Base-by-base conservation (phyloP, 2,888 invertebrate species). In the Dioctria rufipes region DNA sequence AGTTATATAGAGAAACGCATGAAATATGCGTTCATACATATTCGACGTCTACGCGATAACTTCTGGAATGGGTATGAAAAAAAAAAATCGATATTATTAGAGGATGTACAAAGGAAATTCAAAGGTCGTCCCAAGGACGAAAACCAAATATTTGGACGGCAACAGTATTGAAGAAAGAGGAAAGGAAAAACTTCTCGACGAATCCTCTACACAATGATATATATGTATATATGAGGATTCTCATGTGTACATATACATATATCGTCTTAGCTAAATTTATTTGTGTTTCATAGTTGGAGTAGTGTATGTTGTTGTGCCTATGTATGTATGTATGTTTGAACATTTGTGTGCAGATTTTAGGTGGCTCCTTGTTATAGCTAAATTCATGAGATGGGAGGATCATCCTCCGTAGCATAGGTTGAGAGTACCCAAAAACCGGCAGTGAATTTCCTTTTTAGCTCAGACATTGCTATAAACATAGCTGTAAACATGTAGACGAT, bases 61-160 rank as follows among this genome's bases (percentile, higher is more conserved):
- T 25, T 73, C 40, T 42, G 42, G 58, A 13, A 42, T 40, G 73
- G 60, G 73, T 51, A 39, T 0, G 54, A 42, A 73, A 25, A 25
- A 25, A n/a, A 25, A 25, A 73, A 73, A 73, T 73, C 73, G 42
- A 73, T 73, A 42, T 60, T 73, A 73, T 73, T 73, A 73, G 51
- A 54, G 40, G 73, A 73, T 73, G 42, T 73, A 73, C 73, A 54
- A 40, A 51, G 73, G 73, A 42, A 73, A 54, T 71, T 40, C 13
- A 73, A 73, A 73, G 73, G 73, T 73, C 73, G 73, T 42, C 43
- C 60, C 73, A 73, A 73, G 73, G 73, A 58, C 73, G 73, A 60
- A 40, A 13, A 46, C 51, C 40, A n/a, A 73, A 73, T 73, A 73
- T 73, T 73, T 73, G 73, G 73, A 60, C 73, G 73, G 73, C 73